These are phyloP conservation scores for Phengaris arion DNA, from an alignment of 2,888 invertebrate species.

Conservation along the genomic window DNA sequence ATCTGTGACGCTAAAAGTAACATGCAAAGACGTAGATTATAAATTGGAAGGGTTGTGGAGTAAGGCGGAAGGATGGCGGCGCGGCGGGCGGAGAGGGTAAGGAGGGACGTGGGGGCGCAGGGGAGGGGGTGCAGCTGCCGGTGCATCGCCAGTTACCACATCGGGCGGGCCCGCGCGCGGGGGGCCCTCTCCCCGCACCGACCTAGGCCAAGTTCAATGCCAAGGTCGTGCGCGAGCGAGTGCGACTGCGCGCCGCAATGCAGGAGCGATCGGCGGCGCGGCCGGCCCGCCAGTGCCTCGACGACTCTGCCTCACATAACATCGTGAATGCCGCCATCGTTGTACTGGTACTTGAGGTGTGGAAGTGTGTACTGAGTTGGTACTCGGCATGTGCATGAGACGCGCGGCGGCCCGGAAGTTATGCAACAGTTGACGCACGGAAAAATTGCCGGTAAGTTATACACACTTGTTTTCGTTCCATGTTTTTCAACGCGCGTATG, in stretches of 20 bases:
- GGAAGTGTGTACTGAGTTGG: slow-evolving; percentile 33
- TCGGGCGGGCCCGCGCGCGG: slow-evolving; percentile 42
- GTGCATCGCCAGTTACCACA: slow-evolving; percentile 61
- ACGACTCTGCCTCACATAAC: slow-evolving; percentile 65
- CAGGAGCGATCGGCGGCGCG: slow-evolving; percentile 77
- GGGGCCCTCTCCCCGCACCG: slow-evolving; percentile 58
- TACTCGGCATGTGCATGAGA: slow-evolving; percentile 52
- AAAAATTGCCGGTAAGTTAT: slow-evolving; percentile 50
- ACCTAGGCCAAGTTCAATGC: slow-evolving; percentile 89
- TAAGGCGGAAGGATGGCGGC: slow-evolving; percentile 49
- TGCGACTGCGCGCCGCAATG: slow-evolving; percentile 84
- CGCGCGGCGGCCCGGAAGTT: slow-evolving; percentile 54
- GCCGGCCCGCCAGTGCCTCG: slow-evolving; percentile 69
- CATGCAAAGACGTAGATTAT: slow-evolving; percentile 31
- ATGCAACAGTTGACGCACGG: slow-evolving; percentile 57
- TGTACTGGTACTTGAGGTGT: slow-evolving; percentile 29
- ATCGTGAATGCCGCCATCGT: slow-evolving; percentile 44
- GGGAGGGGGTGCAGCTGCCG: slow-evolving; percentile 71
- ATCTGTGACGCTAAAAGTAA: slow-evolving; percentile 16
- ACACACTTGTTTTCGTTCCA: slow-evolving; percentile 19
- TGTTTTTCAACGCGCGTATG: slow-evolving; percentile 22
- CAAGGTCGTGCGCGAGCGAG: slow-evolving; percentile 85
- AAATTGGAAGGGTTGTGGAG: slow-evolving; percentile 39
- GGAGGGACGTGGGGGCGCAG: slow-evolving; percentile 56
- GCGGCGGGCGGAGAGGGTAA: slow-evolving; percentile 58